Evolutionary conservation across 2,888 invertebrate genomes (phyloP), one percentile per base, ranked within the genome.

Genomic region (Monoplex corrugatus): DNA sequence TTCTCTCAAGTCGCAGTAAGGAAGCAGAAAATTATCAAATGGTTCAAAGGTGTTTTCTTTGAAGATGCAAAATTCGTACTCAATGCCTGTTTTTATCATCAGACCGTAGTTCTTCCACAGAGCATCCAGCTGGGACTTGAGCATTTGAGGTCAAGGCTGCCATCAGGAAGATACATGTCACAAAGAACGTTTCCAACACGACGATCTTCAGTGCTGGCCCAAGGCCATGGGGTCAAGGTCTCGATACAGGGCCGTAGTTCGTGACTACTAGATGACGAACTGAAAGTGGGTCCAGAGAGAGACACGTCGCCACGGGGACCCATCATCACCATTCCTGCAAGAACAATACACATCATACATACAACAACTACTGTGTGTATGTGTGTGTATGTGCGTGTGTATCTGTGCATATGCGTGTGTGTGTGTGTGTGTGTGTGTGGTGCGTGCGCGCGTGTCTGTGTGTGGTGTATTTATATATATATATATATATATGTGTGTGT

Each of bases 1-100:
- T n/a, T 45, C 44, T 38, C 35, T 44, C 87, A 87, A 40, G 78
- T 87, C 78, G n/a, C n/a, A n/a, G n/a, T n/a, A n/a, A n/a, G n/a
- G n/a, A n/a, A n/a, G n/a, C n/a, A n/a, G n/a, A 19, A 35, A 19
- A 16, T 23, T 16, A 44, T 75, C 75, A 3, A 50, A 35, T 0
- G 87, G 87, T 28, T 87, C 87, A n/a, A 45, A 28, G 35, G 87
- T 87, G 75, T 68, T 75, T 28, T 87, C 87, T 45, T 75, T 72
- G n/a, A 75, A 87, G 40, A 32, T 35, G 45, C 44, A 87, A 19
- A 87, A 87, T 45, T 87, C 87, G 50, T 87, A 87, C 75, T 87
- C 87, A 45, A 87, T 75, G 16, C 35, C 87, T 8, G 87, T 75
- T 35, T 45, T 75, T n/a, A 87, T 45, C 23, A 16, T 28, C 72